These are phyloP conservation scores for Clivina fossor DNA, from an alignment of 2,888 invertebrate species.

Conservation along the genomic window DNA sequence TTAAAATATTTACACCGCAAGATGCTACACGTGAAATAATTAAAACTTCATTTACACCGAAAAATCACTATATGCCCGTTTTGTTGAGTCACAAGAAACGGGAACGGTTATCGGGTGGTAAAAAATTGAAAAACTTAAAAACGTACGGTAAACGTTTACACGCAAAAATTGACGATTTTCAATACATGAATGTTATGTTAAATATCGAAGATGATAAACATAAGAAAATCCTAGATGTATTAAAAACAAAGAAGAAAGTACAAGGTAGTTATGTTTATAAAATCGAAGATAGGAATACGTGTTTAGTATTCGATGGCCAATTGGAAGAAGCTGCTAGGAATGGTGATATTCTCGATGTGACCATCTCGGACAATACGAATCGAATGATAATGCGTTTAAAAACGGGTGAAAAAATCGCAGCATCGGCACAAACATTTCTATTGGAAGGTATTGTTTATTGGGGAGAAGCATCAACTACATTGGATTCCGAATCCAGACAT, in stretches of 20 bases:
- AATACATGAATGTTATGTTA: slow-evolving; percentile 73
- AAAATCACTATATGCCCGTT: slow-evolving; percentile 80
- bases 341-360: slow-evolving; percentile 74
- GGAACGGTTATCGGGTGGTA: slow-evolving; percentile 40
- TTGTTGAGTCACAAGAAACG: slow-evolving; percentile 56
- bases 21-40: slow-evolving; percentile 81
- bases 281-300: slow-evolving; percentile 72
- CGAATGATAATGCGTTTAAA: slow-evolving; percentile 72
- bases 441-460: slow-evolving; percentile 56
- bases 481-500: slow-evolving; percentile 56
- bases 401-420: slow-evolving; percentile 73
- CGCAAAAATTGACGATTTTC: slow-evolving; percentile 67
- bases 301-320: slow-evolving; percentile 71
- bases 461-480: slow-evolving; percentile 69
- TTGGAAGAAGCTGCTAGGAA: slow-evolving; percentile 76
- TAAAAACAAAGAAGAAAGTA: slow-evolving; percentile 60
- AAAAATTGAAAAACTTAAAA: slow-evolving; percentile 38
- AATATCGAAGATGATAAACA: slow-evolving; percentile 70
- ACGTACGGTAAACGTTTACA: slow-evolving; percentile 68
- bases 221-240: slow-evolving; percentile 62
- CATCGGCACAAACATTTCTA: slow-evolving; percentile 51
- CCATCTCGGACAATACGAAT: slow-evolving; percentile 75
- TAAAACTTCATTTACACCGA: slow-evolving; percentile 73
- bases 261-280: slow-evolving; percentile 70
- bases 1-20: slow-evolving; percentile 79